Conservation (phyloP, 2,888 invertebrate genomes). For the Ectemnius continuus region DNA sequence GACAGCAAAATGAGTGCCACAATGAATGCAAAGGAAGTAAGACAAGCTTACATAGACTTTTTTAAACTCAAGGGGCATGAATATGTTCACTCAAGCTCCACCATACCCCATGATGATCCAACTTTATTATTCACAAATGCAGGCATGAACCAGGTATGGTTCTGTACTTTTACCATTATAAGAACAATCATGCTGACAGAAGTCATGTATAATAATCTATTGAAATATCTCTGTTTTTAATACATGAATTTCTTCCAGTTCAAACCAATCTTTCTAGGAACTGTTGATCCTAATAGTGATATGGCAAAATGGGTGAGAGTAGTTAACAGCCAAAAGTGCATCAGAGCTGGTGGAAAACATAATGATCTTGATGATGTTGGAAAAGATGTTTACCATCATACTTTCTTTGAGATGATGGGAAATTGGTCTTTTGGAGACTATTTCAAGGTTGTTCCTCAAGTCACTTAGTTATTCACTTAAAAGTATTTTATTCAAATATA, state of each 20-base stretch:
- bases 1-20: slow-evolving; percentile 22
- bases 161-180: no score
- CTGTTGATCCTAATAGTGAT: slow-evolving; percentile 97
- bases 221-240: slow-evolving; percentile 2
- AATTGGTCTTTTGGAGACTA: slow-evolving; percentile 99
- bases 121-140: slow-evolving; percentile 98
- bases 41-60: slow-evolving; percentile 92
- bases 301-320: slow-evolving; percentile 93
- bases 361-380: slow-evolving; percentile 99
- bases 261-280: slow-evolving; percentile 98
- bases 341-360: slow-evolving; percentile 99
- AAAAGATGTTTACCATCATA: slow-evolving; percentile 99
- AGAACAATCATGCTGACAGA: no score
- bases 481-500: slow-evolving; percentile 20
- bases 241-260: slow-evolving; percentile 80
- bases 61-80: slow-evolving; percentile 92
- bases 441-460: slow-evolving; percentile 86
- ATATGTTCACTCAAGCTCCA: slow-evolving; percentile 98
- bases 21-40: slow-evolving; percentile 88
- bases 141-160: slow-evolving; percentile 93
- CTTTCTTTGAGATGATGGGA: slow-evolving; percentile 99
- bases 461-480: not conserved
- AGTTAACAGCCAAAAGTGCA: slow-evolving; percentile 99
- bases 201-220: not conserved
- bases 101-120: slow-evolving; percentile 98